Evolutionary conservation across 2,888 invertebrate genomes (phyloP).

Genomic region (Sesia apiformis): DNA sequence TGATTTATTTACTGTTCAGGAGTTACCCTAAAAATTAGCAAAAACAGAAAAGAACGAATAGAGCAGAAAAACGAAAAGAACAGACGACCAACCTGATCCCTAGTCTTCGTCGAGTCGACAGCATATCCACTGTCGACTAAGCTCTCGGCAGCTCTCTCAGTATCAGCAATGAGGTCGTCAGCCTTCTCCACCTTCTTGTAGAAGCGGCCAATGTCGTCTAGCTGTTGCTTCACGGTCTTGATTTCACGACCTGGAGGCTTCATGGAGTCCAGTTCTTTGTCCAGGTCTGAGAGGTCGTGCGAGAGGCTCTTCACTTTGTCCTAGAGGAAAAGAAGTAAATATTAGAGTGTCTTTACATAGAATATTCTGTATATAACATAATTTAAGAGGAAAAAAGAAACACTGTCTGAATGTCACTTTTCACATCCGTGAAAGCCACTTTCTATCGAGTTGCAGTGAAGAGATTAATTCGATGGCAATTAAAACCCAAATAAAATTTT

Average conservation of each 20-base stretch:
- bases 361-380: too few species aligned
- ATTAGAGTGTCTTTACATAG: too few species aligned
- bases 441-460: too few species aligned
- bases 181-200: slow-evolving; percentile 80
- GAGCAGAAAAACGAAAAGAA: too few species aligned
- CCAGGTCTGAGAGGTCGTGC: slow-evolving; percentile 84
- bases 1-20: too few species aligned
- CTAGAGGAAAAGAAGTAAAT: slow-evolving; percentile 25
- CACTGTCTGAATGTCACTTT: too few species aligned
- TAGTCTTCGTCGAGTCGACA: slow-evolving; percentile 85
- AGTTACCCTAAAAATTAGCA: too few species aligned
- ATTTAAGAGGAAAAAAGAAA: too few species aligned
- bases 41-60: too few species aligned
- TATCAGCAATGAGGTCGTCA: slow-evolving; percentile 78
- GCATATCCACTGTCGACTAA: slow-evolving; percentile 90
- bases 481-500: too few species aligned
- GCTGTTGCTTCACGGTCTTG: slow-evolving; percentile 86
- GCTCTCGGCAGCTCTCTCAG: slow-evolving; percentile 82
- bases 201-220: slow-evolving; percentile 84
- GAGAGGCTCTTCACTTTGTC: slow-evolving; percentile 88
- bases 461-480: too few species aligned
- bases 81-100: slow-evolving; percentile 77
- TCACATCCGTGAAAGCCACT: too few species aligned
- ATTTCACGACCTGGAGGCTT: slow-evolving; percentile 92
- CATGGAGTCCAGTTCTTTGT: slow-evolving; percentile 88